phyloP scores from a whole-genome alignment of 2,888 invertebrate genomes.

The Volucella inanis region DNA sequence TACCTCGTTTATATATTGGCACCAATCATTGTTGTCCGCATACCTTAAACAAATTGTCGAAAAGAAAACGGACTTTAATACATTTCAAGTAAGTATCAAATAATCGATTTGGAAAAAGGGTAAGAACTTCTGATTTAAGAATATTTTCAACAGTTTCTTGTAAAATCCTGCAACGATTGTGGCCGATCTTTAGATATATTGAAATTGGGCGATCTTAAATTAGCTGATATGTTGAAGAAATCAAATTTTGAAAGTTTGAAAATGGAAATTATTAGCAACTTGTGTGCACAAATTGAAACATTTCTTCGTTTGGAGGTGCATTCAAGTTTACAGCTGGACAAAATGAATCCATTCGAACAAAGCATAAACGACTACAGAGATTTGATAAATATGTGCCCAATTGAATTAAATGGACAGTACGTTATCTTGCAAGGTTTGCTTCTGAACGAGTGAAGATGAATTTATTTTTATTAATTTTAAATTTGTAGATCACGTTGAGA shows the following conservation, averaged over 20 bases:
- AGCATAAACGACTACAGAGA: conserved; percentile 85
- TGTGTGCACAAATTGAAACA: conserved; percentile 95
- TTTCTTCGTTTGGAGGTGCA: conserved; percentile 96
- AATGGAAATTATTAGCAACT: conserved; percentile 86
- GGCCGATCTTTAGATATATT: conserved; percentile 71
- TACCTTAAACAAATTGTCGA: conserved; percentile 90
- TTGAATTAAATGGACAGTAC: conserved; percentile 85
- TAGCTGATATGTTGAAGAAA: conserved; percentile 77
- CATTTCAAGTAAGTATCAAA: conserved; percentile 77
- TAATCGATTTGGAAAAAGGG: neutral
- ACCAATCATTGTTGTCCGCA: conserved; percentile 89
- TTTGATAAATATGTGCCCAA: conserved; percentile 85
- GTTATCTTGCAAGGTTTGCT: conserved; percentile 86
- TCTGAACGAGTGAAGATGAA: neutral
- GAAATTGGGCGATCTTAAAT: conserved; percentile 76
- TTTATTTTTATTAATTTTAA: conserved; percentile 70
- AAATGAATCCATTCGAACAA: conserved; percentile 88
- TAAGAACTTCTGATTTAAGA: neutral
- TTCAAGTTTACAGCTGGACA: conserved; percentile 91
- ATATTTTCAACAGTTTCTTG: conserved; percentile 83
- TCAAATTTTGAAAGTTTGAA: conserved; percentile 82
- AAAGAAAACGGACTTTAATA: conserved; percentile 85
- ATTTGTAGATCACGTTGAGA: conserved; percentile 86
- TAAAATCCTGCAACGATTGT: conserved; percentile 84
- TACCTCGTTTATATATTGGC: conserved; percentile 92